phyloP scores from a whole-genome alignment of 2,797 vertebrate species.

The Strix occidentalis region DNA sequence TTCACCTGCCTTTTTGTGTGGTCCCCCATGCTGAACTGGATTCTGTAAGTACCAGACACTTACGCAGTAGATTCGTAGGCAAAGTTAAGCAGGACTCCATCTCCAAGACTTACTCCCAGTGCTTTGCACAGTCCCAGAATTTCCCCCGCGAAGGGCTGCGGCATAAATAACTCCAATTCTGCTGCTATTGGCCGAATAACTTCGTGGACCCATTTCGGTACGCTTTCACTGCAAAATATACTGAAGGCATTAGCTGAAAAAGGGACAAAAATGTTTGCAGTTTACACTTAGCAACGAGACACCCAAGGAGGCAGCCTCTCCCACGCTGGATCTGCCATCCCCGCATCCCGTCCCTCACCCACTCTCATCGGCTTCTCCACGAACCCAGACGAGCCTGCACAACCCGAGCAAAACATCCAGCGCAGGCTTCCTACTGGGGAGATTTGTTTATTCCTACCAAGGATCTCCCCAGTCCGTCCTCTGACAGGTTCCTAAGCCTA shows the following conservation, averaged over 20 bases:
- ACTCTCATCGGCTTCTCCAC: background rate
- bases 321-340: accelerated
- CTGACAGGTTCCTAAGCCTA: too few species aligned
- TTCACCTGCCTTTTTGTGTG: accelerated
- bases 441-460: too few species aligned
- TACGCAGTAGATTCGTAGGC: constrained; percentile 91
- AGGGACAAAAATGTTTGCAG: too few species aligned
- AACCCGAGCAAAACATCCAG: accelerated
- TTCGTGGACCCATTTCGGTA: constrained; percentile 88
- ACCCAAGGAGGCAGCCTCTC: accelerated
- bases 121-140: constrained; percentile 81
- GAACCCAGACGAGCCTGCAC: accelerated
- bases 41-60: constrained; percentile 49
- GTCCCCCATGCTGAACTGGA: accelerated
- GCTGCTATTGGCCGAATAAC: constrained; percentile 70
- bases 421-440: accelerated
- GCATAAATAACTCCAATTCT: constrained; percentile 77
- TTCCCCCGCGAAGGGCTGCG: constrained; percentile 84
- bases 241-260: background rate
- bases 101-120: constrained; percentile 74
- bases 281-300: accelerated
- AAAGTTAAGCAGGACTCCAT: constrained; percentile 88
- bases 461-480: background rate
- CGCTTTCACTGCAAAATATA: constrained; percentile 71
- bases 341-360: background rate